Evolutionary conservation across 2,797 vertebrate genomes (phyloP).

Genomic region (Myoxocephalus aenaeus): DNA sequence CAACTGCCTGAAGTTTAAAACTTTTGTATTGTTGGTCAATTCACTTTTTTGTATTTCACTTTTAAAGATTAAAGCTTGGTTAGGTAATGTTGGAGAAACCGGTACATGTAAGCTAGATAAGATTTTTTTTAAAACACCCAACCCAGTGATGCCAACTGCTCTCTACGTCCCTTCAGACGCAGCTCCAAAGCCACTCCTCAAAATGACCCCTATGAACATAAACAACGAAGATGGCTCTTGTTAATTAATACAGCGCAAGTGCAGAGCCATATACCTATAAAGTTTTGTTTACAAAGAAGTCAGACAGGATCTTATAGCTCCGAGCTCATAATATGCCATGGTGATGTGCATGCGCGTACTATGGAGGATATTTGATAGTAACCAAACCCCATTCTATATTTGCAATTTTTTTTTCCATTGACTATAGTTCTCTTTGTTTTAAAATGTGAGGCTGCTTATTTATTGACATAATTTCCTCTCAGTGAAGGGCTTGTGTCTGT

Average conservation of each 20-base stretch:
- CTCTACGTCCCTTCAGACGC: background rate
- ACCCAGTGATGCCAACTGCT: too few relatives aligned
- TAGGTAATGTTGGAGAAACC: background rate
- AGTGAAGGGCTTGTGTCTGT: conserved; percentile 77
- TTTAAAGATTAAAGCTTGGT: background rate
- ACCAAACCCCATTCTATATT: conserved; percentile 44
- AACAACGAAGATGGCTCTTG: background rate
- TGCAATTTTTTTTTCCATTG: conserved; percentile 59
- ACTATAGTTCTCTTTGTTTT: conserved; percentile 74
- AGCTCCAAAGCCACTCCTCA: background rate
- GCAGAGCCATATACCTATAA: background rate
- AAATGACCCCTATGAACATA: background rate
- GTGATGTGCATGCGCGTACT: background rate
- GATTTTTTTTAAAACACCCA: too few relatives aligned
- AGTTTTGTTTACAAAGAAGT: conserved; percentile 1
- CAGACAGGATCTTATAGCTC: background rate
- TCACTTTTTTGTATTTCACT: background rate
- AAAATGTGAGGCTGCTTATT: conserved; percentile 76
- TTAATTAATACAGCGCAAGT: background rate
- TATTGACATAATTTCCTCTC: conserved; percentile 81
- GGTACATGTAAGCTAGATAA: background rate
- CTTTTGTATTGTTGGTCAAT: background rate
- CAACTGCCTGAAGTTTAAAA: background rate
- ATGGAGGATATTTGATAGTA: conserved; percentile 48
- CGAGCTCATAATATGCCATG: background rate